A percentile compares a stretch with the other conserved stretches of the same genome.
phyloP scores from a whole-genome alignment of 2,797 vertebrate genomes.

The Mormyrops attenuatus region DNA sequence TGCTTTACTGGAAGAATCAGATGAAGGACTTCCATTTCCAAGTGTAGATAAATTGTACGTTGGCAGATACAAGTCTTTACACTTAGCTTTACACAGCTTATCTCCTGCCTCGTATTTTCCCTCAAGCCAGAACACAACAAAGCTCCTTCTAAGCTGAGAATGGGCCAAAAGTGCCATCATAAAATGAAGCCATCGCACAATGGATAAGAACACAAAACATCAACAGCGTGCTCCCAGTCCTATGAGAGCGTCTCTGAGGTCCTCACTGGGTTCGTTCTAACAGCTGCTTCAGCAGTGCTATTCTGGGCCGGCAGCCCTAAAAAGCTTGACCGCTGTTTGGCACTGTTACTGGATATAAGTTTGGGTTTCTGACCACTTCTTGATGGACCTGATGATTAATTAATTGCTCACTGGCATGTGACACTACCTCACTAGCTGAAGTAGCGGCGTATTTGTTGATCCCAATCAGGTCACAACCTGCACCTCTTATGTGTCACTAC shows the following conservation, averaged over 20 bases:
- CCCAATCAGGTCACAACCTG: background rate
- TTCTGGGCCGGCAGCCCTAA: background rate
- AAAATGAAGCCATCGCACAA: background rate
- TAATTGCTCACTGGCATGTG: background rate
- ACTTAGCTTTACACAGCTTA: no score
- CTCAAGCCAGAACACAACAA: background rate
- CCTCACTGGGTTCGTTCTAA: background rate
- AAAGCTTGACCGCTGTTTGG: slow-evolving; percentile 6
- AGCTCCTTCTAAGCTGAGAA: background rate
- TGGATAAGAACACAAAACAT: background rate
- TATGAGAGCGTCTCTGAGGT: background rate
- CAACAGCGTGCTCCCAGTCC: background rate
- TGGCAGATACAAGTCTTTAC: background rate
- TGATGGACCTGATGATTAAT: slow-evolving; percentile 1
- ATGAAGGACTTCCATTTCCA: background rate
- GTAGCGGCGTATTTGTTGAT: background rate
- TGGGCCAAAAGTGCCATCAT: background rate
- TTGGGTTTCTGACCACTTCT: slow-evolving; percentile 4
- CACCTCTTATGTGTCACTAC: background rate
- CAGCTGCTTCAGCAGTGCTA: background rate
- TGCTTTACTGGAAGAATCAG: background rate
- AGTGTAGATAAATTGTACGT: background rate
- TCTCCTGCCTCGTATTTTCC: background rate
- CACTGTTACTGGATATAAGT: background rate
- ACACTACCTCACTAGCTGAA: background rate